Evolutionary conservation across 2,113 vertebrate species (phyloP).

Genomic region (Pseudorectes ferrugineus): DNA sequence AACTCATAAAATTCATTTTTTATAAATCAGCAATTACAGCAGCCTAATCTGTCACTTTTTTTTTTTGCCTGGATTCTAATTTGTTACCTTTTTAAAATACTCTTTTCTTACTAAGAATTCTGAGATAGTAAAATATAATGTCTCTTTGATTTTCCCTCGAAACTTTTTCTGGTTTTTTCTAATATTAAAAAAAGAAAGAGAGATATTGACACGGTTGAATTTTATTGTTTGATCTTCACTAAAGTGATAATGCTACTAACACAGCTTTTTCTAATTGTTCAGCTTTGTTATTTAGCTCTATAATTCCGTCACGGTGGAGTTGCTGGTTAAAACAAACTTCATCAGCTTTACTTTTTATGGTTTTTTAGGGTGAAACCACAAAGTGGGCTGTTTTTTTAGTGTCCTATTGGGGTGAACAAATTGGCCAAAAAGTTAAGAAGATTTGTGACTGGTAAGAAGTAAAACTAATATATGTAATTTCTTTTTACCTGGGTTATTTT

Average conservation of each 20-base stretch:
- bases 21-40: neutral
- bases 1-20: neutral
- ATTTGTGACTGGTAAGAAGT: conserved; percentile 94
- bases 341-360: neutral
- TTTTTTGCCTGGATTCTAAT: neutral
- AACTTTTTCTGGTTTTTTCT: neutral
- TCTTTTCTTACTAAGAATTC: neutral
- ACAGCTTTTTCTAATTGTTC: neutral
- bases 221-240: neutral
- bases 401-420: conserved; percentile 96
- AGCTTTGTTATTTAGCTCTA: neutral
- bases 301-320: neutral
- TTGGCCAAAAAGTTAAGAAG: conserved; percentile 97
- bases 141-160: neutral
- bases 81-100: neutral
- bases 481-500: neutral
- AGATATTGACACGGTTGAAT: neutral
- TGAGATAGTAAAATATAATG: neutral
- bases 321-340: neutral
- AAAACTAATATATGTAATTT: neutral
- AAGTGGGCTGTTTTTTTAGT: conserved; percentile 92
- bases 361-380: conserved; percentile 81
- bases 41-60: neutral
- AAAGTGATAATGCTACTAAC: neutral
- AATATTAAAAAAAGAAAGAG: neutral